A percentile compares a stretch with the other conserved stretches of the same genome.
These are phyloP conservation scores for Catostylus mosaicus DNA, from an alignment of 30 jellyfish, hydroid and myxozoan genomes.

Conservation along the genomic window DNA sequence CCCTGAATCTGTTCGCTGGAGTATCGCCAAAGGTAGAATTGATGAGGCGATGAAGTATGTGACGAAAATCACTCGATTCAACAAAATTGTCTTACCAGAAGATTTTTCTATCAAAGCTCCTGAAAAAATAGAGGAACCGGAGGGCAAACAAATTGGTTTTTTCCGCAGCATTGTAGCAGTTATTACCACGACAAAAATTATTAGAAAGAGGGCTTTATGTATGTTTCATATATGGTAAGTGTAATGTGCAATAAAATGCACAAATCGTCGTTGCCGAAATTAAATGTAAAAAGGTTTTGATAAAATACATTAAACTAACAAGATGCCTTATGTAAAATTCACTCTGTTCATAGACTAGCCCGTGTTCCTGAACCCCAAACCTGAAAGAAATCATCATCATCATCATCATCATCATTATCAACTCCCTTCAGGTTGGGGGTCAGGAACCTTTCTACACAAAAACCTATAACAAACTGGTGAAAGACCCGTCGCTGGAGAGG, in stretches of 20 bases:
- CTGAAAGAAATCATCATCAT: no score
- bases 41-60: not conserved
- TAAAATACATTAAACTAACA: no score
- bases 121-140: not conserved
- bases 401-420: no score
- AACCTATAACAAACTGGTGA: no score
- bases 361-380: no score
- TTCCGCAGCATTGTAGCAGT: not conserved
- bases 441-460: no score
- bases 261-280: no score
- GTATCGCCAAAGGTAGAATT: not conserved
- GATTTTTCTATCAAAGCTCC: not conserved
- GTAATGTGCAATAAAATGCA: not conserved
- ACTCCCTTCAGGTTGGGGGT: no score
- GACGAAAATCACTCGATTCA: not conserved
- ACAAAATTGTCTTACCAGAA: not conserved
- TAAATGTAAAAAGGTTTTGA: no score
- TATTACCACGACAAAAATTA: not conserved
- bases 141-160: not conserved
- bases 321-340: no score
- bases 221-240: not conserved
- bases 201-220: not conserved
- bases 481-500: no score
- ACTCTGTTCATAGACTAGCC: no score
- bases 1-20: not conserved